These are phyloP conservation scores for Conops quadrifasciatus DNA, from an alignment of 2,888 invertebrate genomes.

Conservation along the genomic window DNA sequence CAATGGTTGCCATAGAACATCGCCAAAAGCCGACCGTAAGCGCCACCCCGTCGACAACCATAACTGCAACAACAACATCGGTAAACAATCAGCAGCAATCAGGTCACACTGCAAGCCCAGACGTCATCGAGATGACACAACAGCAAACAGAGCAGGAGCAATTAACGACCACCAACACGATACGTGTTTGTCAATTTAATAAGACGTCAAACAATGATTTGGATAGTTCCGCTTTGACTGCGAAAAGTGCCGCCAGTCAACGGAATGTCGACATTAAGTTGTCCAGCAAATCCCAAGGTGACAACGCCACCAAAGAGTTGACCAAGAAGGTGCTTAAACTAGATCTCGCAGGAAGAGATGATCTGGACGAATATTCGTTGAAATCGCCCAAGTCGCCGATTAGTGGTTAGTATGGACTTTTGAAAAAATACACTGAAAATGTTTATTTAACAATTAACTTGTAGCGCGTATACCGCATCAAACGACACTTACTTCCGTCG, in stretches of 20 bases:
- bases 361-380: conserved; percentile 57
- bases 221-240: conserved; percentile 24
- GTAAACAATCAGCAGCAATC: conserved; percentile 29
- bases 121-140: conserved; percentile 4
- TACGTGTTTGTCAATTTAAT: conserved; percentile 9
- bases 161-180: conserved; percentile 26
- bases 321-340: conserved; percentile 61
- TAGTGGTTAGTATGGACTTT: conserved; percentile 50
- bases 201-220: conserved; percentile 40
- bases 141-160: conserved; percentile 23
- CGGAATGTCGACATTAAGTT: conserved; percentile 69
- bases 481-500: conserved; percentile 71
- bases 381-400: conserved; percentile 65
- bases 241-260: conserved; percentile 69
- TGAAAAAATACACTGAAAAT: neutral
- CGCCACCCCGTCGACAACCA: conserved; percentile 39
- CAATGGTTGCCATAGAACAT: conserved; percentile 59
- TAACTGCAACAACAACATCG: conserved; percentile 31
- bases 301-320: conserved; percentile 54
- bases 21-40: conserved; percentile 48
- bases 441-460: conserved; percentile 37
- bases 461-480: conserved; percentile 70
- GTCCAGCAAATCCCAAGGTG: conserved; percentile 61
- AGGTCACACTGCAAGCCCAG: conserved; percentile 27
- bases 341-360: conserved; percentile 60